Conservation (phyloP, 2,888 invertebrate genomes). For the Stenoptilia bipunctidactyla region DNA sequence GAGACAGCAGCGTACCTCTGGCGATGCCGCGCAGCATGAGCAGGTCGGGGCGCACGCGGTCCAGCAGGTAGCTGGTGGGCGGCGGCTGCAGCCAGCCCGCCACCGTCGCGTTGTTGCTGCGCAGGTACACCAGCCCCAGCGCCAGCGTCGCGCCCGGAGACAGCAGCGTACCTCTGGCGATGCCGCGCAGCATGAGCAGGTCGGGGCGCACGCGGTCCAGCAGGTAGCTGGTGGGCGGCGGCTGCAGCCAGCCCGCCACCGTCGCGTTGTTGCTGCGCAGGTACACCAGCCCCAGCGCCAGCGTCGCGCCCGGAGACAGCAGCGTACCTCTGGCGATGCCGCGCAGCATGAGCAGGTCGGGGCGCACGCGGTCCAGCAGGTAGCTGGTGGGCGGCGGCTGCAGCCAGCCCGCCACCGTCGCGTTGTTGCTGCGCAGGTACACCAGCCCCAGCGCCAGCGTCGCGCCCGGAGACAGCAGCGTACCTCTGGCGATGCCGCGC, state of each 20-base stretch:
- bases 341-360: constrained; percentile 89
- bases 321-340: constrained; percentile 84
- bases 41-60: constrained; percentile 93
- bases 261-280: constrained; percentile 86
- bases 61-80: constrained; percentile 89
- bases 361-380: constrained; percentile 90
- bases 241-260: constrained; percentile 91
- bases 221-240: constrained; percentile 90
- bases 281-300: constrained; percentile 95
- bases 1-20: no score
- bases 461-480: no score
- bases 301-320: no score
- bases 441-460: constrained; percentile 94
- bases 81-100: constrained; percentile 94
- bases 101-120: constrained; percentile 85
- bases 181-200: constrained; percentile 84
- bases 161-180: constrained; percentile 86
- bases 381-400: constrained; percentile 90
- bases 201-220: constrained; percentile 94
- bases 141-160: constrained; percentile 96
- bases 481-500: constrained; percentile 83
- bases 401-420: constrained; percentile 92
- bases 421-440: constrained; percentile 87
- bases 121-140: constrained; percentile 92
- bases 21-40: constrained; percentile 85